Evolutionary conservation across 2,113 vertebrate species (phyloP).

Genomic region (Papio anubis): DNA sequence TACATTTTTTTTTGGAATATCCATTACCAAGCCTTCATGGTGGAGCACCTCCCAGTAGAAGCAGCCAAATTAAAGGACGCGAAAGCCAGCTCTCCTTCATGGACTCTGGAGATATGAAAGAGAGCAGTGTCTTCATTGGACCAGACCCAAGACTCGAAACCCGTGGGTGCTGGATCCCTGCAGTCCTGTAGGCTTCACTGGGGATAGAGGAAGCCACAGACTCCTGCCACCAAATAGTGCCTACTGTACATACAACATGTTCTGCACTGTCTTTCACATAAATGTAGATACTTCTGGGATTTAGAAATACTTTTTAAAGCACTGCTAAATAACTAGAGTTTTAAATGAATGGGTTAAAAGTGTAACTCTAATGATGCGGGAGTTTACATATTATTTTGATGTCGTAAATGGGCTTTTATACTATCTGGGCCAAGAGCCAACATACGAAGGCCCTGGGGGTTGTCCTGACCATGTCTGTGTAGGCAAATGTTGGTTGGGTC

Average conservation of each 20-base stretch:
- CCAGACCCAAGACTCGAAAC: neutral
- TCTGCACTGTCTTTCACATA: neutral
- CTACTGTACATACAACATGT: neutral
- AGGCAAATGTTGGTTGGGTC: neutral
- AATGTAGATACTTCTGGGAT: neutral
- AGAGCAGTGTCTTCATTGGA: neutral
- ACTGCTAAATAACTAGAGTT: neutral
- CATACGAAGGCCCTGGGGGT: neutral
- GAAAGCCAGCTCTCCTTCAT: neutral
- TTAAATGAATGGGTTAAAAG: neutral
- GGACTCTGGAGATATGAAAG: constrained; percentile 18
- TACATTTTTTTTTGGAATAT: constrained; percentile 42
- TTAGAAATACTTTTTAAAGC: neutral
- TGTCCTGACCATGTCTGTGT: neutral
- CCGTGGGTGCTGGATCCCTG: neutral
- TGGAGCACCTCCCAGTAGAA: neutral
- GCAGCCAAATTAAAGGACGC: neutral
- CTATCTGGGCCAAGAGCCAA: neutral
- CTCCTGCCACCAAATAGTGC: neutral
- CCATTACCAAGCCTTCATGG: constrained; percentile 40
- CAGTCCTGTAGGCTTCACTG: neutral
- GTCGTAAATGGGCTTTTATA: neutral
- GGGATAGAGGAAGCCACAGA: neutral
- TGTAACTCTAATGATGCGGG: neutral
- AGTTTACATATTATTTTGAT: neutral